phyloP scores from a whole-genome alignment of 1,140 invertebrate species.

The Eurosta solidaginis region DNA sequence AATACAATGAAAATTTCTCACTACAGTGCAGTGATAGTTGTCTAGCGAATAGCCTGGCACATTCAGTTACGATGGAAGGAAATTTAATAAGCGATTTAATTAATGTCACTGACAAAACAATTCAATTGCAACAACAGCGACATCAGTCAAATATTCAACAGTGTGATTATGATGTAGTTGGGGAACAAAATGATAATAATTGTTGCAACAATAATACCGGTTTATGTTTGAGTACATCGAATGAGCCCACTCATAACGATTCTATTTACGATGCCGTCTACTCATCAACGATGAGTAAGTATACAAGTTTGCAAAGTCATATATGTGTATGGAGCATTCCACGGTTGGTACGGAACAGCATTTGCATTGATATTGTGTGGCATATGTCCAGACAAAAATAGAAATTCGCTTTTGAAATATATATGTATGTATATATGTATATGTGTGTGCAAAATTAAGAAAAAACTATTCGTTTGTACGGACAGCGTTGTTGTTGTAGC shows the following conservation, averaged over 20 bases:
- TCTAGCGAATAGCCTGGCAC: neutral
- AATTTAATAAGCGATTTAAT: constrained; percentile 43
- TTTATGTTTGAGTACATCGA: constrained; percentile 15
- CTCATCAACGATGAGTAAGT: constrained; percentile 29
- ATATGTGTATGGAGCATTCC: too few relatives aligned
- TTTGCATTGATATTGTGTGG: too few relatives aligned
- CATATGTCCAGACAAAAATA: too few relatives aligned
- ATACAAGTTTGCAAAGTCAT: neutral
- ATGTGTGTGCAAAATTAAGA: too few relatives aligned
- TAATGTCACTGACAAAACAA: neutral
- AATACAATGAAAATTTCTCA: constrained; percentile 41
- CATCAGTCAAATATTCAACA: neutral
- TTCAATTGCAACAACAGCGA: constrained; percentile 22
- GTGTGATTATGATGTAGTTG: constrained; percentile 30
- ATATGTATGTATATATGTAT: too few relatives aligned
- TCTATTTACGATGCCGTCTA: constrained; percentile 35
- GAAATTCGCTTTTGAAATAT: too few relatives aligned
- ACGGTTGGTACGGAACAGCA: too few relatives aligned
- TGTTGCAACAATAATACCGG: constrained; percentile 31
- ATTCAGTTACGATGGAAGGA: constrained; percentile 18
- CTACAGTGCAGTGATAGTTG: constrained; percentile 31
- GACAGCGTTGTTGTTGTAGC: too few relatives aligned
- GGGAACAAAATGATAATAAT: constrained; percentile 18
- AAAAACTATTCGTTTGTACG: too few relatives aligned
- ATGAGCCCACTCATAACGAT: constrained; percentile 33